Evolutionary conservation across 35 echinoderm and acorn worm species (phyloP).

Genomic region (Patiria miniata): DNA sequence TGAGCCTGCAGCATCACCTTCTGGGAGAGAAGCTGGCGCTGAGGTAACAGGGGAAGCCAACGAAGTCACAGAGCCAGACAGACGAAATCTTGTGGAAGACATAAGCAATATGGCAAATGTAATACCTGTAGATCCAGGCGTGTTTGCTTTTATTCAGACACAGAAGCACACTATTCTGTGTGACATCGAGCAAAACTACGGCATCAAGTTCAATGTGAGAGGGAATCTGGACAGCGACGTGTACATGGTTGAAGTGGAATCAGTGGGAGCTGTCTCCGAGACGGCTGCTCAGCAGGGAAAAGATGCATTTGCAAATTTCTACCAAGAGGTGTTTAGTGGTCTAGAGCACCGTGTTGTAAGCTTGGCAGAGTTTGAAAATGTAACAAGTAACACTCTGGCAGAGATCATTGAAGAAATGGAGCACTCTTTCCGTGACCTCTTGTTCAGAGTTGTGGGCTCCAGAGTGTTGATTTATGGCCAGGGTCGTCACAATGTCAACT

Average conservation of each 20-base stretch:
- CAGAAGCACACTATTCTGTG: neutral
- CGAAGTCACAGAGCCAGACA: neutral
- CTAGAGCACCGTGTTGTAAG: neutral
- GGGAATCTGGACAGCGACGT: slow-evolving; percentile 10
- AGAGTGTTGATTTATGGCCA: slow-evolving; percentile 31
- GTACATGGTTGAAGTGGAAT: neutral
- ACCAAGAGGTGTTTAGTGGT: neutral
- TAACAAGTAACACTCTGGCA: neutral
- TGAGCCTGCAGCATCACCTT: neutral
- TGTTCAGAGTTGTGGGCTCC: neutral
- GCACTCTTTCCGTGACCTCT: slow-evolving; percentile 11
- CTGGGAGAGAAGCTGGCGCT: neutral
- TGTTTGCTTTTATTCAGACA: slow-evolving; percentile 1
- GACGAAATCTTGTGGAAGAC: neutral
- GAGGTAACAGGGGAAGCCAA: neutral
- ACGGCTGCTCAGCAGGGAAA: neutral
- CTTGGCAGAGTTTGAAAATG: slow-evolving; percentile 20
- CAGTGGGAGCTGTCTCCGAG: neutral
- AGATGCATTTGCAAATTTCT: slow-evolving; percentile 19
- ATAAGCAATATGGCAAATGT: neutral
- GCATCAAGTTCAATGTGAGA: neutral
- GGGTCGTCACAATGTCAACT: slow-evolving; percentile 12
- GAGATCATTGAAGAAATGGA: neutral
- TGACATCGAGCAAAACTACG: slow-evolving; percentile 26
- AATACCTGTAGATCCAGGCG: slow-evolving; percentile 30